These are phyloP conservation scores for Tokudaia tokunoshimensis DNA, from an alignment of 2,797 vertebrate genomes.

Conservation along the genomic window DNA sequence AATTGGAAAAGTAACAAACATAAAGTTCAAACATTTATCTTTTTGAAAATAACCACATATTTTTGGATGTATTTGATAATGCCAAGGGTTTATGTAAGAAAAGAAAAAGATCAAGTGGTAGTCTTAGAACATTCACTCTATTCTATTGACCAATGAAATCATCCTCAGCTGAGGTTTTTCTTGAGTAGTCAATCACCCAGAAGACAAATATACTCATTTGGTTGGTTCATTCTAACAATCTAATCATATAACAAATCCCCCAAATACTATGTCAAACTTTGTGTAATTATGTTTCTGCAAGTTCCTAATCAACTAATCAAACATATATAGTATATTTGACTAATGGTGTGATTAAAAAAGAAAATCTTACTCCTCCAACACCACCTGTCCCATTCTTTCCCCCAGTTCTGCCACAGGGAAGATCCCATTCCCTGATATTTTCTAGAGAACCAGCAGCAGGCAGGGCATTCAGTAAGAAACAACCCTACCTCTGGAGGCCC, in stretches of 20 bases:
- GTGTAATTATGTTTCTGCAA: background rate
- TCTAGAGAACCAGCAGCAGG: no score
- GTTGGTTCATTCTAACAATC: background rate
- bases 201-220: background rate
- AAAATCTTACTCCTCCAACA: no score
- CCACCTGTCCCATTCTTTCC: no score
- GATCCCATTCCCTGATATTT: no score
- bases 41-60: background rate
- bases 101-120: background rate
- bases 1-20: background rate
- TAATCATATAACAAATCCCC: background rate
- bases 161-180: background rate
- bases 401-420: no score
- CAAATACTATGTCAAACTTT: background rate
- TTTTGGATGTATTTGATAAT: background rate
- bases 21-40: background rate
- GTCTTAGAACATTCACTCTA: background rate
- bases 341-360: background rate
- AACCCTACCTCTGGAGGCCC: no score
- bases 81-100: background rate
- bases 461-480: no score
- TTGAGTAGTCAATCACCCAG: background rate
- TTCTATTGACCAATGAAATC: background rate
- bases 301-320: background rate
- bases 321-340: background rate